Evolutionary conservation across 2,797 vertebrate species (phyloP).

Genomic region (Pantherophis vulpinus): DNA sequence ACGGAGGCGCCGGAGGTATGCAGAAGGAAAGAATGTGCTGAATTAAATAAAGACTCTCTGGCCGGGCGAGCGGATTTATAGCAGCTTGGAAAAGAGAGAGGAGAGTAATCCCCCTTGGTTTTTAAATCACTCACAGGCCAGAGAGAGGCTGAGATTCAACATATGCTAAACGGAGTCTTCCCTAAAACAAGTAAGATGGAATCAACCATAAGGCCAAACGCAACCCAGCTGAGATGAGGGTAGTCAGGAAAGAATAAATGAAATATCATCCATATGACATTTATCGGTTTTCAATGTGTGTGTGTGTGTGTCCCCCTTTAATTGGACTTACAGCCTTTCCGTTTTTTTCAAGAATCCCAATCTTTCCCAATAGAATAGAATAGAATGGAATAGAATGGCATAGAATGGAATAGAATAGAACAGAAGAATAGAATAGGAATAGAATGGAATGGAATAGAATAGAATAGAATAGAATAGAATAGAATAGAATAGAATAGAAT

Average conservation of each 20-base stretch:
- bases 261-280: background rate
- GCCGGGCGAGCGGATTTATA: background rate
- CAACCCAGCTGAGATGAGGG: background rate
- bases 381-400: no score
- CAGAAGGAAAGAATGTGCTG: background rate
- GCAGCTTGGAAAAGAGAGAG: background rate
- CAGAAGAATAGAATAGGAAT: no score
- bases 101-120: background rate
- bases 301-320: background rate
- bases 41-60: background rate
- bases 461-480: no score
- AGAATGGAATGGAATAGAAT: no score
- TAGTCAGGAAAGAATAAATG: no score
- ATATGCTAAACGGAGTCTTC: background rate
- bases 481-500: no score
- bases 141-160: background rate
- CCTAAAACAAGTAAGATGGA: background rate
- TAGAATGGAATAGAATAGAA: no score
- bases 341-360: no score
- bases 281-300: background rate
- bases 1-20: slow-evolving; percentile 75
- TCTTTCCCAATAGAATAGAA: no score
- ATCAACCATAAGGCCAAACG: background rate
- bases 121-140: slow-evolving; percentile 6
- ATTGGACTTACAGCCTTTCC: no score